These are phyloP conservation scores for Dolomedes plantarius DNA, from an alignment of 2,888 invertebrate genomes.

Conservation along the genomic window DNA sequence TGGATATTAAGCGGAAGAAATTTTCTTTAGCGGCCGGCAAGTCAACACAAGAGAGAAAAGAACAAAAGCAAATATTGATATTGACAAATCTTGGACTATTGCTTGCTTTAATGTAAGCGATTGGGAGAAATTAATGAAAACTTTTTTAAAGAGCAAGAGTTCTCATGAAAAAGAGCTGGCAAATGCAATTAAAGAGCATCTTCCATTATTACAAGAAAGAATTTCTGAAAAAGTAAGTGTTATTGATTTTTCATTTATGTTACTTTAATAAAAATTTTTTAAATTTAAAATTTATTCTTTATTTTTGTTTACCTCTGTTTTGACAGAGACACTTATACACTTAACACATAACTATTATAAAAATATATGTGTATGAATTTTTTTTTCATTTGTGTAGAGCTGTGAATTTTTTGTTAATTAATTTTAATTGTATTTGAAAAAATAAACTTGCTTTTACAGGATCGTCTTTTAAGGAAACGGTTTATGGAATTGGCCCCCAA, in stretches of 20 bases:
- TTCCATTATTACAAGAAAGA: constrained; percentile 26
- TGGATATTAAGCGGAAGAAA: too few relatives aligned
- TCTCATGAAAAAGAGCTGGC: constrained; percentile 43
- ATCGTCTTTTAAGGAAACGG: constrained; percentile 78
- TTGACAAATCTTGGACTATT: constrained; percentile 38
- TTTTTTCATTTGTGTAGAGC: too few relatives aligned
- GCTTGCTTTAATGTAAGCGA: constrained; percentile 46
- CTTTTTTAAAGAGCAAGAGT: constrained; percentile 37
- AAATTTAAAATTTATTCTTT: too few relatives aligned
- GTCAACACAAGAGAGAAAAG: not conserved
- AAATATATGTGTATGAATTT: too few relatives aligned
- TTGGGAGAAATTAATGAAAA: constrained; percentile 50
- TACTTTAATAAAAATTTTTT: too few relatives aligned
- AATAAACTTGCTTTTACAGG: constrained; percentile 74
- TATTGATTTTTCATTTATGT: too few relatives aligned
- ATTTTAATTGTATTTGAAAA: too few relatives aligned
- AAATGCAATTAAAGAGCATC: constrained; percentile 27
- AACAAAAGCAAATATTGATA: not conserved
- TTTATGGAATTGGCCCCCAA: constrained; percentile 83
- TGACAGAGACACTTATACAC: too few relatives aligned
- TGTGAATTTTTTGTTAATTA: too few relatives aligned
- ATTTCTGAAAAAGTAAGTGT: constrained; percentile 51
- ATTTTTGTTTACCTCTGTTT: too few relatives aligned
- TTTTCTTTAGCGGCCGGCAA: too few relatives aligned
- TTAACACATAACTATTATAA: too few relatives aligned